Evolutionary conservation across 2,888 invertebrate genomes (phyloP), one percentile per base, ranked within the genome.

Genomic region (Willowsia nigromaculata): DNA sequence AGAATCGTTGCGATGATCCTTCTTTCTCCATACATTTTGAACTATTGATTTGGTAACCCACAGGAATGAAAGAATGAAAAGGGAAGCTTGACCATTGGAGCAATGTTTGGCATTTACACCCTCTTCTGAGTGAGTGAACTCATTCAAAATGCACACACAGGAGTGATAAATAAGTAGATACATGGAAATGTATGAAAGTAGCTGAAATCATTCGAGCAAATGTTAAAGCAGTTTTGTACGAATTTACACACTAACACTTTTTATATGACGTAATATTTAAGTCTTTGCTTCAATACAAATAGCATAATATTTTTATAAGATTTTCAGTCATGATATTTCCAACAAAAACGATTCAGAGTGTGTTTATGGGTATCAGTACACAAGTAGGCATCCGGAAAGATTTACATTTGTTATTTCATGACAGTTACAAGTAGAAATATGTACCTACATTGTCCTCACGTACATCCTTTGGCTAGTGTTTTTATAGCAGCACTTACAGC

Each of bases 341-440:
- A 6, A 43, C 6, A 71, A 43, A 43, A 43, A 43, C 9, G 30
- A 47, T 25, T 25, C 27, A 50, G 50, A 43, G 15, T 37, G 50
- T 25, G 27, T 76, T 50, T 76, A 76, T 76, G 76, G 15, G 76
- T 27, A 43, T 74, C 47, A 25, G n/a, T 2, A 76, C n/a, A 76
- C 76, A 65, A 47, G 76, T 1, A 78, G 56, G 37, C 80, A 80
- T 80, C 80, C 59, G 59, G 80, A 80, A 80, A 80, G 56, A 80
- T 80, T 56, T 80, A 80, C 80, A 59, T 37, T n/a, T 56, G 56
- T 53, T 40, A 59, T 80, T 59, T 40, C 25, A 15, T 80, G 80
- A 80, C 80, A 80, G 33, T 80, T 80, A 80, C 80, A 80, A 59
- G 80, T 22, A 80, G 40, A 59, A 80, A 80, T 59, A 80, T 59